Base-by-base conservation (phyloP, 2,797 vertebrate genomes). In the Botia almorhae region DNA sequence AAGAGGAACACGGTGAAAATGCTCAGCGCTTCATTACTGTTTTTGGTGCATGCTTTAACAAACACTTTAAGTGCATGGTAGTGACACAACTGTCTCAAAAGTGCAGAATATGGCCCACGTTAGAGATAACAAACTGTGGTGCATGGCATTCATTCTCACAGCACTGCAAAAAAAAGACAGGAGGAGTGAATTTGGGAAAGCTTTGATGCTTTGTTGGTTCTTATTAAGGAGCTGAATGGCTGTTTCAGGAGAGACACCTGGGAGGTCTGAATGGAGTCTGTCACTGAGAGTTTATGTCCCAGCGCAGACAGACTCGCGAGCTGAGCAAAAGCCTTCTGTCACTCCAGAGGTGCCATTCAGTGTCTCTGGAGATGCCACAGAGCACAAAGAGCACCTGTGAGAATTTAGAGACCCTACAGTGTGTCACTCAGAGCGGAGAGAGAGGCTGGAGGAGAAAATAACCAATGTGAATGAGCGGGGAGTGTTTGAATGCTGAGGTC, bases 241-340 rank as follows among this genome's bases (percentile, higher is more conserved):
- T 72, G 69, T 79, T 72, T 63, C 63, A 79, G 76, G 69, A 48
- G 68, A 74, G 70, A 73, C 78, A 80, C 77, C 77, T 71, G 58
- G 77, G 78, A 80, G 61, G 70, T 48, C 53, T 73, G 60, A 80
- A 80, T 67, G 36, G 50, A 80, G 48, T 48, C 70, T 65, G 78
- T 80, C 78, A 73, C 69, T 33, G 21, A 46, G 69, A 73, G 69
- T 80, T 80, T 80, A 73, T 73, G 69, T 80, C 70, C 69, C 61
- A 63, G 46, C 2, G 46, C 68, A 64, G 69, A 48, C 78, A 80
- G 50, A 80, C 70, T 67, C 78, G 56, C 67, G 78, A 74, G 69
- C 70, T 80, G 78, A 80, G 78, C 78, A 80, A 74, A 73, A 70
- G 69, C 77, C 58, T 29, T 80, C 78, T 80, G 78, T 80, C 78